Evolutionary conservation across 2,888 invertebrate genomes (phyloP).

Genomic region (Caenorhabditis japonica): DNA sequence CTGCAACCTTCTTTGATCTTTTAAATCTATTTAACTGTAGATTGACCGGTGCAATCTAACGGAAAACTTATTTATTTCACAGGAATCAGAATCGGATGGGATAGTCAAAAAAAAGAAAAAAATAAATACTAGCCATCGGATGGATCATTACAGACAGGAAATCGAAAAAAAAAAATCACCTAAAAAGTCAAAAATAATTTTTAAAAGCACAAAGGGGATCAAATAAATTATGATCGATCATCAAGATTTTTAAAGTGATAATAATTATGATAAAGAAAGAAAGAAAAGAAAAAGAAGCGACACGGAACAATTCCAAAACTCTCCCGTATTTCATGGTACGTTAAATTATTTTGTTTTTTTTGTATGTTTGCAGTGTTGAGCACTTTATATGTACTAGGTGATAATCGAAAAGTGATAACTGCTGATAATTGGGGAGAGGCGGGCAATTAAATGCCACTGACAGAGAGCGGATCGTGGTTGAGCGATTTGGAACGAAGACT

Average conservation of each 20-base stretch:
- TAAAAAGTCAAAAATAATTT: slow-evolving; percentile 7
- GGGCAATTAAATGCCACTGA: slow-evolving; percentile 37
- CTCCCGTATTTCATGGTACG: slow-evolving; percentile 7
- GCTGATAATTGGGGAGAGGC: too few species aligned
- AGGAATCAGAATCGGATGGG: slow-evolving; percentile 6
- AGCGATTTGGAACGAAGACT: slow-evolving; percentile 58
- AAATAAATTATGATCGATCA: neutral
- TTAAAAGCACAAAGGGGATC: neutral
- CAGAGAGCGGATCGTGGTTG: slow-evolving; percentile 49
- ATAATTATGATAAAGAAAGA: neutral
- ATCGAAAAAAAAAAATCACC: neutral
- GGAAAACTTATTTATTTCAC: slow-evolving; percentile 14
- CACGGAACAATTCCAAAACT: neutral
- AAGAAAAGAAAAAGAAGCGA: too few species aligned
- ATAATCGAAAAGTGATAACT: too few species aligned
- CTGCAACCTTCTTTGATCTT: too few species aligned
- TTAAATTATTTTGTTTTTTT: neutral
- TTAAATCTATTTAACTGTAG: too few species aligned
- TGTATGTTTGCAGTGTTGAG: neutral
- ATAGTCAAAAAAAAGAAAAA: neutral
- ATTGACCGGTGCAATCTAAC: too few species aligned
- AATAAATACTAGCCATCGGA: neutral
- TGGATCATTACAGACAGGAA: neutral
- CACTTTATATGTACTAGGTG: slow-evolving; percentile 1
- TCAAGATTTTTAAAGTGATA: too few species aligned